Conservation (phyloP, 2,113 vertebrate genomes). For the Coreoperca whiteheadi region DNA sequence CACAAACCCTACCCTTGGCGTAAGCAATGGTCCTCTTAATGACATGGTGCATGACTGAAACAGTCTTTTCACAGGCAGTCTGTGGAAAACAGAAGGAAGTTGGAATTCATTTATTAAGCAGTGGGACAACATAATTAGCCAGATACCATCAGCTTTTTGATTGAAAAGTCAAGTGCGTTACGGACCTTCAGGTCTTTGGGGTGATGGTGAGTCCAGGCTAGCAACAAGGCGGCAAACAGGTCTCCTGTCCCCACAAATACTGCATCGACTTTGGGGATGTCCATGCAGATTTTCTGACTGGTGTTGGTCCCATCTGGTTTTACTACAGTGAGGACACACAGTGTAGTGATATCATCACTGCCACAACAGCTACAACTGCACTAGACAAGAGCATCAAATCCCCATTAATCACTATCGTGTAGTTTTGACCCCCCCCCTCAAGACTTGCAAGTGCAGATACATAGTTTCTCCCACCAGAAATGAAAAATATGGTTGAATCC, state of each 20-base stretch:
- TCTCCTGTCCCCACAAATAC: slow-evolving; percentile 98
- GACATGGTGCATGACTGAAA: slow-evolving; percentile 96
- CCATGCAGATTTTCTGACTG: slow-evolving; percentile 90
- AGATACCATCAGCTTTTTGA: background rate
- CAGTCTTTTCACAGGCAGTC: slow-evolving; percentile 96
- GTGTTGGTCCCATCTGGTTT: slow-evolving; percentile 84
- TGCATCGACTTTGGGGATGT: slow-evolving; percentile 93
- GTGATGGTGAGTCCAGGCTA: slow-evolving; percentile 96
- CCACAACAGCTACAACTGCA: background rate
- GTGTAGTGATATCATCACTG: background rate
- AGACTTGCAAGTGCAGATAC: background rate
- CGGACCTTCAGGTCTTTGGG: slow-evolving; percentile 93
- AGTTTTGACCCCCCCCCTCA: background rate
- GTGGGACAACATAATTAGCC: background rate
- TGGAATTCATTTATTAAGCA: background rate
- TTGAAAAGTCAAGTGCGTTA: background rate
- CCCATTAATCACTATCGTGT: background rate
- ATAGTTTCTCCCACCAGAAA: background rate
- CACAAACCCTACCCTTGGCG: slow-evolving; percentile 87
- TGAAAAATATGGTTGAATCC: background rate
- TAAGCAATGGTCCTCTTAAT: slow-evolving; percentile 92
- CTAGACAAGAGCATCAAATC: background rate
- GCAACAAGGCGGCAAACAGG: slow-evolving; percentile 94
- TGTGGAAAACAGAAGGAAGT: slow-evolving; percentile 66
- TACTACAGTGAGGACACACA: slow-evolving; percentile 74